Conservation (phyloP, 2,797 vertebrate genomes). For the Pyrocephalus nanus region DNA sequence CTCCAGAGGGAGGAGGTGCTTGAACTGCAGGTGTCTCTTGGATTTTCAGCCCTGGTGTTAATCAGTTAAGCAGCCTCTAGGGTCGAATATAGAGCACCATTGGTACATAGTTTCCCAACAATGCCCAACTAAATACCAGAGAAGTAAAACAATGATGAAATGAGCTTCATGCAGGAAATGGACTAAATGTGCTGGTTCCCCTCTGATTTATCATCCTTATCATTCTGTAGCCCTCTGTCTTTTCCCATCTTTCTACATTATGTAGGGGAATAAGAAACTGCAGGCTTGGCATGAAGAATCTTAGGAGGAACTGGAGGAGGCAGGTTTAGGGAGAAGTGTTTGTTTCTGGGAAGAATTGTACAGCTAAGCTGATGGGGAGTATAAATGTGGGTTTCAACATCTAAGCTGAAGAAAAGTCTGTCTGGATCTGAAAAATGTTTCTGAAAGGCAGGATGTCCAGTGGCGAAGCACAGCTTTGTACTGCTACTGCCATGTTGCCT, state of each 20-base stretch:
- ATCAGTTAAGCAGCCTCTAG: not conserved
- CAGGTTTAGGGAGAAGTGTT: not conserved
- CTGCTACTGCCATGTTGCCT: not conserved
- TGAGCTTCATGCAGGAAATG: not conserved
- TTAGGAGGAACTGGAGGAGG: not conserved
- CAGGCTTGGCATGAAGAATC: not conserved
- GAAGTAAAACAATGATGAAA: not conserved
- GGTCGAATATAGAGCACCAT: rapidly evolving
- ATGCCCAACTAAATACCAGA: not conserved
- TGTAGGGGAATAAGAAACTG: not conserved
- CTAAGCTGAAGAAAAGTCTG: not conserved
- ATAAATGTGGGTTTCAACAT: not conserved
- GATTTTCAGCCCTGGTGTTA: not conserved
- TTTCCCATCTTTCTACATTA: not conserved
- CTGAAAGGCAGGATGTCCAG: not conserved
- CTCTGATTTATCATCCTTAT: not conserved
- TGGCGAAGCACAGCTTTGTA: not conserved
- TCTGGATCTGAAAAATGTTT: not conserved
- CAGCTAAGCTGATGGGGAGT: not conserved
- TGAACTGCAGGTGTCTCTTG: not conserved
- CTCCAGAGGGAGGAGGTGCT: not conserved
- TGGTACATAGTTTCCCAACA: rapidly evolving
- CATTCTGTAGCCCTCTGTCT: not conserved
- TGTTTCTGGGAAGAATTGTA: not conserved
- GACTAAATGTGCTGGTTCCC: not conserved